Percentiles rank a stretch among this genome's conserved stretches.
phyloP scores from a whole-genome alignment of 2,888 invertebrate species.

The Antitype chi region DNA sequence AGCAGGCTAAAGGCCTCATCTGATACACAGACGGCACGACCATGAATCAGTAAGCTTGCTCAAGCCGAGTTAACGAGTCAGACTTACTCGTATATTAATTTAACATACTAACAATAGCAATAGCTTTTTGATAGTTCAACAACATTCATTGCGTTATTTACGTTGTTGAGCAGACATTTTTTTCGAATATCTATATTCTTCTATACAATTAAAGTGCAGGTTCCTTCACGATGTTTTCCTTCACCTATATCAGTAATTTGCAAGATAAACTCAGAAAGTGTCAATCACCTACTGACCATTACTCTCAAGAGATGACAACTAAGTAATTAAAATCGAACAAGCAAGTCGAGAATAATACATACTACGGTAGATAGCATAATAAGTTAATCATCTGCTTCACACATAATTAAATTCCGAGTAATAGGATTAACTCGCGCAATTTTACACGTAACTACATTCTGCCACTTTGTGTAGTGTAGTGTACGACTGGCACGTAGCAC shows the following conservation, averaged over 20 bases:
- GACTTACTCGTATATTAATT: neutral
- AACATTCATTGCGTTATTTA: too few species aligned
- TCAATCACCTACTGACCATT: neutral
- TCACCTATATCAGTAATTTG: neutral
- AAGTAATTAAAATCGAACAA: neutral
- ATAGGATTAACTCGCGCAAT: slow-evolving; percentile 26
- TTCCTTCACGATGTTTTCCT: neutral
- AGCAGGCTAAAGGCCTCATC: neutral
- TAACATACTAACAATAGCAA: too few species aligned
- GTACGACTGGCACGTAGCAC: neutral
- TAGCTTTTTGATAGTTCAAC: too few species aligned
- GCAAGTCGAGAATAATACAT: neutral
- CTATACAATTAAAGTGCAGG: neutral
- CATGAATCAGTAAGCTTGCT: neutral
- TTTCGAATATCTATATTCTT: too few species aligned
- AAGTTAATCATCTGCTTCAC: slow-evolving; percentile 30
- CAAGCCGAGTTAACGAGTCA: neutral
- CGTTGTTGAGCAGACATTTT: too few species aligned
- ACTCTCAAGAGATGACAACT: neutral
- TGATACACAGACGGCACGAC: neutral
- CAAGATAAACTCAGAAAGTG: neutral
- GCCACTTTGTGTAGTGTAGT: neutral
- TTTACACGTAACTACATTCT: neutral
- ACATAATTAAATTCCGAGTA: slow-evolving; percentile 54
- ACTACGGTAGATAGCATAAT: neutral